These are phyloP conservation scores for Trissolcus basalis DNA, from an alignment of 1,140 invertebrate species.

Conservation along the genomic window DNA sequence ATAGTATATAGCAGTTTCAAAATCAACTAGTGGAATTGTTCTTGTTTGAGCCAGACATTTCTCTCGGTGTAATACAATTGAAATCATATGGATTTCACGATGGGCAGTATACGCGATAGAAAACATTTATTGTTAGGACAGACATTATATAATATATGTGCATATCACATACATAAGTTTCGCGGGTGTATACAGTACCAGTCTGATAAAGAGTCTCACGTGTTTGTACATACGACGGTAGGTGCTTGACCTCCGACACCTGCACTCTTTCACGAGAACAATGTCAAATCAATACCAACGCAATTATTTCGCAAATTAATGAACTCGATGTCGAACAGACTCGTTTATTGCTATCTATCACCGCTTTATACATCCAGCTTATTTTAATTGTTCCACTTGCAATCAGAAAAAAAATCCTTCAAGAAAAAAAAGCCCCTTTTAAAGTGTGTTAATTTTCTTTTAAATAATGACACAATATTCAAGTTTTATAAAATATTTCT, in stretches of 20 bases:
- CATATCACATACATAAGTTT: conserved; percentile 21
- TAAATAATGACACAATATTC: no score
- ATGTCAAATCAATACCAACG: conserved; percentile 39
- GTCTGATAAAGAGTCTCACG: conserved; percentile 33
- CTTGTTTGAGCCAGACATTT: no score
- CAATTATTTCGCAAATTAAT: conserved; percentile 42
- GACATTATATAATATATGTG: conserved; percentile 37
- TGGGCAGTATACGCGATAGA: conserved; percentile 45
- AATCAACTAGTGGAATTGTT: no score
- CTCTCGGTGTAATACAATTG: neutral
- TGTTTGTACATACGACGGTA: conserved; percentile 20
- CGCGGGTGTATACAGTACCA: conserved; percentile 23
- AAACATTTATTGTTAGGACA: conserved; percentile 49
- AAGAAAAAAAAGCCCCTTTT: no score
- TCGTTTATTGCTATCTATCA: conserved; percentile 15
- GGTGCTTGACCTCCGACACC: conserved; percentile 44
- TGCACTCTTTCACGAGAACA: conserved; percentile 39
- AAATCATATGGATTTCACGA: conserved; percentile 50
- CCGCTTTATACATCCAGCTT: neutral
- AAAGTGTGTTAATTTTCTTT: no score
- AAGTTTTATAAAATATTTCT: no score
- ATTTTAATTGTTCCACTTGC: neutral
- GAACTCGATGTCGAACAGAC: conserved; percentile 5
- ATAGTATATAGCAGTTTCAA: no score
- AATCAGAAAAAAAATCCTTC: no score